Base-by-base conservation (phyloP, 1,140 invertebrate species). In the Choristoneura fumiferana region DNA sequence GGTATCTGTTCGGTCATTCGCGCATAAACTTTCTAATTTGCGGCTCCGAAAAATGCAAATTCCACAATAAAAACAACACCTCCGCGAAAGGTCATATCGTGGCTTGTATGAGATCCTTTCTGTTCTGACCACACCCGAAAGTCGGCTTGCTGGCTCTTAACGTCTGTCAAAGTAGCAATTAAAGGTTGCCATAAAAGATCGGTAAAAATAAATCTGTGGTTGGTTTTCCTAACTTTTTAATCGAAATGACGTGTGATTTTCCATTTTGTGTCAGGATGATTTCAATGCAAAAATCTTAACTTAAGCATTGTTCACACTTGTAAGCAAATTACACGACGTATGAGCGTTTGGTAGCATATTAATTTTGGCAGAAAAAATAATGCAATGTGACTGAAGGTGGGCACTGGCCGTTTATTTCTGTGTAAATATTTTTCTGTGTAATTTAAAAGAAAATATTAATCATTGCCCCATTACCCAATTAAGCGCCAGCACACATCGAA, bases 11-110 rank as follows among this genome's bases (percentile, higher is more conserved):
- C 73, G 58, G 65, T 73, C 69, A 72, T 78, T 71, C 66, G 65
- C 71, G 69, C 74, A 76, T 81, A 87, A 87, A 80, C 81, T 84
- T 87, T 88, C 84, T 86, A 86, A 88, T 87, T 86, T 85, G 77
- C 54, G 76, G 68, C 61, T 37, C 63, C 63, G 49, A 60, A 38
- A 58, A 54, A 75, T 60, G 73, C 76, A 77, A 74, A 82, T 73
- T 70, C 53, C 62, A 67, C 71, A 81, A 84, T 81, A 80, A 87
- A 84, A 84, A 71, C 69, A 86, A 84, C 78, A 84, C 76, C 73
- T 81, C 76, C 54, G 58, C 63, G 73, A 74, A 84, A 81, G 85
- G 81, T 74, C 78, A 78, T 87, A 81, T 83, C 75, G 73, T 69
- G 59, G 69, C 66, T 68, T 76, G 75, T 77, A 70, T 70, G 73